Evolutionary conservation across 2,797 vertebrate genomes (phyloP), one percentile per base, ranked within the genome.

Genomic region (Paratrypauchen microcephalus): DNA sequence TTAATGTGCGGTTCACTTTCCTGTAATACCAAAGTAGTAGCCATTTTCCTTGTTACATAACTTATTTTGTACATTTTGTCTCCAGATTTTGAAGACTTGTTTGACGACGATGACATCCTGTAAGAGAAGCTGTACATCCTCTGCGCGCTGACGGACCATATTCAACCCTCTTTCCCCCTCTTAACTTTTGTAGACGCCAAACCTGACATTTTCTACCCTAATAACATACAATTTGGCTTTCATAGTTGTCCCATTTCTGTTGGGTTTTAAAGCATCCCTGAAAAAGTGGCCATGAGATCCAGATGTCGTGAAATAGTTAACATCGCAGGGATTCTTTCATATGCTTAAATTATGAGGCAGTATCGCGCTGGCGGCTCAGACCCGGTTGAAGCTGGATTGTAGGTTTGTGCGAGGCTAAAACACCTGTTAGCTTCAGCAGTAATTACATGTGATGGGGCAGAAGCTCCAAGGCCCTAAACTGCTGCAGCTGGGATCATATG

Each of bases 261-360:
- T 64, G 71, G 26, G 68, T 81, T 72, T 76, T 77, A 71, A 82
- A 85, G 77, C 77, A 79, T 87, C 83, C 71, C 73, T 70, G 79
- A 83, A 82, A 83, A 86, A 79, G 74, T 77, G 3, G 4, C 76
- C 69, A 69, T 28, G 19, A 36, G 70, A 79, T 89, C 92, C 94
- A 94, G 93, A 91, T 94, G 93, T 93, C 89, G 73, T 67, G 68
- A 81, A 87, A 90, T 91, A 90, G 86, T 87, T 76, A 45, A 83
- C 82, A 91, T 89, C 86, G 79, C 78, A 82, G 66, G 77, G 80
- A 92, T 92, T 91, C 87, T 80, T 83, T 80, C 76, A 86, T 83
- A 83, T 84, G 87, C 85, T 86, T 13, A 88, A 90, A 92, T 92
- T 84, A 93, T 79, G 85, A 91, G 89, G 73, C 74, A 78, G 72